phyloP scores from a whole-genome alignment of 2,797 vertebrate species.

The Propithecus perrieri region DNA sequence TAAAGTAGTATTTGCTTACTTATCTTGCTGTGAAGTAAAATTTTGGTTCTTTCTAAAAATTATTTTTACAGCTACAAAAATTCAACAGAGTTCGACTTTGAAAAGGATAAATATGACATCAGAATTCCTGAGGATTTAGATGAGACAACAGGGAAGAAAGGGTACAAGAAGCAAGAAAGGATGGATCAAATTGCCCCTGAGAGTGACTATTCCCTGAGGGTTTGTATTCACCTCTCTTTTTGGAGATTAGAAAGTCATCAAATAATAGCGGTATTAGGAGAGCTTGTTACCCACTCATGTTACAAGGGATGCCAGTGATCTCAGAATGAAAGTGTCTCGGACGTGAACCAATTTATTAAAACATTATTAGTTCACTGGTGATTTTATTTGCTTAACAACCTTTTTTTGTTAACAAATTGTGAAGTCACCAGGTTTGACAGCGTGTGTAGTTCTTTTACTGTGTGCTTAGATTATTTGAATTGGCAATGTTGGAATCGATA shows the following conservation, averaged over 20 bases:
- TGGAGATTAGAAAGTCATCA: neutral
- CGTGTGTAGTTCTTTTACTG: neutral
- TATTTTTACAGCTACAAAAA: conserved; percentile 83
- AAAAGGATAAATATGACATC: conserved; percentile 93
- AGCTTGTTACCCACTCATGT: neutral
- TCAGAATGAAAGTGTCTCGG: neutral
- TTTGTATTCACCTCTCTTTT: conserved; percentile 78
- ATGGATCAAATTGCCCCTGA: conserved; percentile 88
- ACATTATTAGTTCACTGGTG: neutral
- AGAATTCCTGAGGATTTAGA: conserved; percentile 91
- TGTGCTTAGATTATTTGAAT: neutral
- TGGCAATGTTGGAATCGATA: neutral
- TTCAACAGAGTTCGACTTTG: conserved; percentile 93
- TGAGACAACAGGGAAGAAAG: conserved; percentile 83
- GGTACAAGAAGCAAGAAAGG: conserved; percentile 85
- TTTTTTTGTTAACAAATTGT: neutral
- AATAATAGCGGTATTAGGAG: neutral
- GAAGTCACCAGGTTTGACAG: neutral
- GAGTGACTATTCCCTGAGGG: conserved; percentile 91
- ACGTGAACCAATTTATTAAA: neutral
- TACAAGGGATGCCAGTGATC: neutral
- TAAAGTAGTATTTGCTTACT: neutral
- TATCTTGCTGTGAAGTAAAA: conserved; percentile 30
- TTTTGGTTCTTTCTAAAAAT: conserved; percentile 57
- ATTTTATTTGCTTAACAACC: neutral